A percentile compares a stretch with the other conserved stretches of the same genome.
Conservation (phyloP, 2,888 invertebrate species). For the Patella depressa region DNA sequence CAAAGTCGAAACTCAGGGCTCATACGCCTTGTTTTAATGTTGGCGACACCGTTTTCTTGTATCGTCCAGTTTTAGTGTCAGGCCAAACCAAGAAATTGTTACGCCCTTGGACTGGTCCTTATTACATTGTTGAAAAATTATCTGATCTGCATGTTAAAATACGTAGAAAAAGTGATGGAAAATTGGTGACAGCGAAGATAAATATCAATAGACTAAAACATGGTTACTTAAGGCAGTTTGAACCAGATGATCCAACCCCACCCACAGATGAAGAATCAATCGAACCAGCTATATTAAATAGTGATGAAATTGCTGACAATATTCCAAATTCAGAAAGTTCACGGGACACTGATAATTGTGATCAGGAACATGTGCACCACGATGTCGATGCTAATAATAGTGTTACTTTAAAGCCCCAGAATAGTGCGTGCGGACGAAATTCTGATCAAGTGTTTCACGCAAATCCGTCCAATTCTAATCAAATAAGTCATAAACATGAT, state of each 20-base stretch:
- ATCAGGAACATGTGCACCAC: neutral
- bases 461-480: no score
- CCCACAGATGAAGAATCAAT: neutral
- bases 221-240: neutral
- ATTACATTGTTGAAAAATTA: neutral
- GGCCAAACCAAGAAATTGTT: neutral
- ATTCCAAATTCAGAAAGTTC: neutral
- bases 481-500: no score
- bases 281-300: neutral
- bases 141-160: slow-evolving; percentile 1
- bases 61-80: neutral
- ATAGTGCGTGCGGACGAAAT: neutral
- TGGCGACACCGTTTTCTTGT: neutral
- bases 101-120: neutral
- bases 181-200: neutral
- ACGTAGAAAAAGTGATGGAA: slow-evolving; percentile 4
- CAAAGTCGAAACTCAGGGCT: neutral
- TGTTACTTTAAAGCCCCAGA: neutral
- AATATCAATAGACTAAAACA: neutral
- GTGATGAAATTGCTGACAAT: neutral
- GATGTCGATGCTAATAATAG: neutral
- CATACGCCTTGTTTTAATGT: neutral
- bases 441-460: no score
- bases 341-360: neutral
- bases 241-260: neutral